Percentiles rank a stretch among this genome's conserved stretches.
These are phyloP conservation scores for Netelia melanura DNA, from an alignment of 2,888 invertebrate genomes.

Conservation along the genomic window DNA sequence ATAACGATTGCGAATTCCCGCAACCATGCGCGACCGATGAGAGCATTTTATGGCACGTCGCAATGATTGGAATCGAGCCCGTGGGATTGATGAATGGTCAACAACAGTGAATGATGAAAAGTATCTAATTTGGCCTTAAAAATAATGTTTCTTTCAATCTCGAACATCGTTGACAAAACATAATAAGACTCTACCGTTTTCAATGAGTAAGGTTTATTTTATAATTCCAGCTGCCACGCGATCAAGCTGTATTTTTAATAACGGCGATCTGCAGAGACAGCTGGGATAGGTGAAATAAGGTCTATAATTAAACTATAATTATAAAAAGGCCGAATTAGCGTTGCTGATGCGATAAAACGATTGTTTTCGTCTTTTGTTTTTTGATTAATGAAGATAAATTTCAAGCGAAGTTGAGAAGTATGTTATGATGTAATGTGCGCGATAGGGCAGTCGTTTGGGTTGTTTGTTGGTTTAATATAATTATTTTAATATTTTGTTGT, in stretches of 20 bases:
- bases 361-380: slow-evolving; percentile 50
- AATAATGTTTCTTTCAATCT: slow-evolving; percentile 50
- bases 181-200: slow-evolving; percentile 65
- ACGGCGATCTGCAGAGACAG: slow-evolving; percentile 31
- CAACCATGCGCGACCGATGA: slow-evolving; percentile 14
- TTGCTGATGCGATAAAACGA: slow-evolving; percentile 83
- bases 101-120: slow-evolving; percentile 22
- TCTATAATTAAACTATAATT: slow-evolving; percentile 64
- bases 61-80: slow-evolving; percentile 35
- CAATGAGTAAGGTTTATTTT: slow-evolving; percentile 47
- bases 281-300: slow-evolving; percentile 51
- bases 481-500: slow-evolving; percentile 36
- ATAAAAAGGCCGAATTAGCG: slow-evolving; percentile 81
- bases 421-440: slow-evolving; percentile 70
- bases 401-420: slow-evolving; percentile 75
- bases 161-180: slow-evolving; percentile 70
- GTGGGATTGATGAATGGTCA: slow-evolving; percentile 9
- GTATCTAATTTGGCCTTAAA: slow-evolving; percentile 73
- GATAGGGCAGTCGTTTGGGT: slow-evolving; percentile 57
- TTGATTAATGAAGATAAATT: slow-evolving; percentile 75
- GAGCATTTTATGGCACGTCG: slow-evolving; percentile 28
- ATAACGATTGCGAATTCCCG: slow-evolving; percentile 16
- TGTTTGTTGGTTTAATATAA: slow-evolving; percentile 23
- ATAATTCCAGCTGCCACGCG: slow-evolving; percentile 37
- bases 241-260: slow-evolving; percentile 27